phyloP scores from a whole-genome alignment of 2,888 invertebrate species.

The Pteria penguin region DNA sequence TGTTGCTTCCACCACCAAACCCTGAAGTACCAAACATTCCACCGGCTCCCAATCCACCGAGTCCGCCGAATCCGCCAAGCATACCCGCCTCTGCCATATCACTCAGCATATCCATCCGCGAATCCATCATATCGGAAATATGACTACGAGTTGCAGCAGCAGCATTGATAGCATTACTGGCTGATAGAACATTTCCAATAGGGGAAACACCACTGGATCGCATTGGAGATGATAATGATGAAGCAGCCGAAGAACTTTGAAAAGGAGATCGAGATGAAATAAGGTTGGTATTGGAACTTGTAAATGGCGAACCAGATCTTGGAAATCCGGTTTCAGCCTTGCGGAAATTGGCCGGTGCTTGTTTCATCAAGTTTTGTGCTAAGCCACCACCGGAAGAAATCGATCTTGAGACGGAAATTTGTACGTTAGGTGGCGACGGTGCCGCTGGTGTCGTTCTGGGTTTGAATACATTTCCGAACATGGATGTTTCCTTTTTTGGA shows the following conservation, averaged over 20 bases:
- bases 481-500: not conserved
- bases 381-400: not conserved
- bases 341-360: not conserved
- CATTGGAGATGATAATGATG: not conserved
- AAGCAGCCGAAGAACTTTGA: not conserved
- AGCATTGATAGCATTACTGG: constrained; percentile 45
- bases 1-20: not conserved
- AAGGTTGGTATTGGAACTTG: not conserved
- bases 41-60: constrained; percentile 3
- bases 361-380: not conserved
- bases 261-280: not conserved
- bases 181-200: constrained; percentile 5
- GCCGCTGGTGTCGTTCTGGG: not conserved
- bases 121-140: constrained; percentile 17
- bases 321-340: not conserved
- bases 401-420: not conserved
- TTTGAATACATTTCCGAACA: not conserved
- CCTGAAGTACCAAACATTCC: constrained; percentile 2
- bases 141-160: constrained; percentile 27
- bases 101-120: constrained; percentile 28
- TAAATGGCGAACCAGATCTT: not conserved
- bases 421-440: not conserved
- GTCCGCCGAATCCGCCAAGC: constrained; percentile 5
- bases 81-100: constrained; percentile 22
- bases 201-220: not conserved